Evolutionary conservation across 2,113 vertebrate genomes (phyloP), one percentile per base, ranked within the genome.

Genomic region (Eleginops maclovinus): DNA sequence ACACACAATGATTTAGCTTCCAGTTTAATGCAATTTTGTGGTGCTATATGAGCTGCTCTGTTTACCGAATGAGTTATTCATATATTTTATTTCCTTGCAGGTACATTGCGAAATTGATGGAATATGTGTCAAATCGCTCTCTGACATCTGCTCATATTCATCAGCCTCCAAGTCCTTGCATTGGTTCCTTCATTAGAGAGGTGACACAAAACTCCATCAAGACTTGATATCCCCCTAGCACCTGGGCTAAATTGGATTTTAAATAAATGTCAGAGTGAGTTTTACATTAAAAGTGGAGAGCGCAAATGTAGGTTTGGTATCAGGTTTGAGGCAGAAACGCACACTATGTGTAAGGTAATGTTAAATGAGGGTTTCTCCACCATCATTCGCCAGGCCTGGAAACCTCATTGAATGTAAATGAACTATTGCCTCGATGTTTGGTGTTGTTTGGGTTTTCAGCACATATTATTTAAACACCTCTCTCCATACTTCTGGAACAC

Each of bases 61-160:
- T 86, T 90, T 90, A 88, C 84, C 19, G 16, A 87, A 93, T 91
- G 85, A 91, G 67, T 87, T 89, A 87, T 89, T 87, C 81, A 82
- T 81, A 87, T 84, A 84, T 88, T 87, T 84, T 88, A 87, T 92
- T 92, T 89, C 75, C 87, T 91, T 65, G 86, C 87, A 93, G 92
- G 91, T 93, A 89, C 81, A 80, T 51, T 51, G 84, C 51, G 46
- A 93, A 94, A 93, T 92, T 94, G 94, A 95, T 94, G 93, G 93
- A 94, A 91, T 93, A 92, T 86, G 86, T 93, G 91, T 93, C 91
- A 89, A 92, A 94, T 93, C 88, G 77, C 61, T 86, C 21, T 55
- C 85, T 93, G 94, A 93, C 94, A 94, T 92, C 92, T 94, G 94
- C 92, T 92, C 88, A 92, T 94, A 92, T 91, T 92, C 89, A 93